Evolutionary conservation across 2,888 invertebrate genomes (phyloP), one percentile per base, ranked within the genome.

Genomic region (Dryocosmus kuriphilus): DNA sequence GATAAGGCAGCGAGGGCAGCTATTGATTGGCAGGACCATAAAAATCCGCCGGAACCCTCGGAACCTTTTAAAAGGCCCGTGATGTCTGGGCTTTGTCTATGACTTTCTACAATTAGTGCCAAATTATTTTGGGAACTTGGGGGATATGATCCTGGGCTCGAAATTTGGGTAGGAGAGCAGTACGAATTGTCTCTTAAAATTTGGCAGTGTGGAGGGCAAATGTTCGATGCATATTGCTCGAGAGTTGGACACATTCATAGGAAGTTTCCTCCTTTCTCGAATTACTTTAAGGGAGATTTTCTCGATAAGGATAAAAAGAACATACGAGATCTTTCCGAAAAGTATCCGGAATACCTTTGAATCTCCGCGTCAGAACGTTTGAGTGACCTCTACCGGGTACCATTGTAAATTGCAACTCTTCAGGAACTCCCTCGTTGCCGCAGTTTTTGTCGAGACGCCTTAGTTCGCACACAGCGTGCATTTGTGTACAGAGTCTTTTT

Each of bases 1-100:
- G 98, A 98, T 92, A 97, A 98, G 90, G 98, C 98, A 1, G 98
- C 97, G 0, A 92, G 97, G 82, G 97, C 99, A 0, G 98, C 98
- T 16, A 99, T 99, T 92, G 98, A 99, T 91, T 99, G 99, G 99
- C 97, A 94, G 87, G 97, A 97, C 88, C 90, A 94, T 73, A 91
- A 93, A 83, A 94, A 95, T 87, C 97, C 97, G 83, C n/a, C n/a
- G n/a, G n/a, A n/a, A n/a, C n/a, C n/a, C n/a, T 95, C 97, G 0
- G 95, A 96, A 86, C 97, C 97, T 0, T 98, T 97, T 89, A 94
- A 94, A 92, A 97, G 97, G 90, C 99, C 99, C 0, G 95, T 99
- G 0, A 99, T 99, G 99, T 98, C 98, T 80, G 99, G 99, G n/a
- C n/a, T n/a, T n/a, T n/a, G n/a, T n/a, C n/a, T n/a, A 16, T 99